Evolutionary conservation across 1,140 invertebrate species (phyloP).

Genomic region (Atta cephalotes): DNA sequence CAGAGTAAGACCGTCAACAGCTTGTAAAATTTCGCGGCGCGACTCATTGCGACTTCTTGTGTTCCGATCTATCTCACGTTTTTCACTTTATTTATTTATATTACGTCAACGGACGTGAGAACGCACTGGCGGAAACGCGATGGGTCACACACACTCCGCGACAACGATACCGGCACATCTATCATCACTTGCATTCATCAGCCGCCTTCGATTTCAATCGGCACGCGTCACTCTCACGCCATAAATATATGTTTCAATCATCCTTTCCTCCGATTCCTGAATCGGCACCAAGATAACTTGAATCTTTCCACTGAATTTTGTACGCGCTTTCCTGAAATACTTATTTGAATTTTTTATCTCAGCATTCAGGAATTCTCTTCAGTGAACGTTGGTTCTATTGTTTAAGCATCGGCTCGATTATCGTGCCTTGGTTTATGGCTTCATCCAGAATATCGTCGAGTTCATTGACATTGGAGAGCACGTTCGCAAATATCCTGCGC

Average conservation of each 20-base stretch:
- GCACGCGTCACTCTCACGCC: slow-evolving; percentile 60
- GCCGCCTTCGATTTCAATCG: slow-evolving; percentile 68
- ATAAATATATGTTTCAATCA: slow-evolving; percentile 1
- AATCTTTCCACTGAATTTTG: not conserved
- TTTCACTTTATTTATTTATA: slow-evolving; percentile 30
- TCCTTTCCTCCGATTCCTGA: not conserved
- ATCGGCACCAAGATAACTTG: not conserved
- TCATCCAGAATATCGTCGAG: not conserved
- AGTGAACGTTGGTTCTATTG: not conserved
- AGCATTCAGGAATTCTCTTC: not conserved
- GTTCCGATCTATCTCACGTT: slow-evolving; percentile 7
- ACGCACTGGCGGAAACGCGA: slow-evolving; percentile 44
- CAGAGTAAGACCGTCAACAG: slow-evolving; percentile 63
- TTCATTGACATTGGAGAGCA: slow-evolving; percentile 23
- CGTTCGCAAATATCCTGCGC: not conserved
- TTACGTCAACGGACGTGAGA: slow-evolving; percentile 1
- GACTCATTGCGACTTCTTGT: slow-evolving; percentile 40
- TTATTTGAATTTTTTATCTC: not conserved
- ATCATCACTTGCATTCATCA: slow-evolving; percentile 82
- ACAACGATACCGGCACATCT: slow-evolving; percentile 74
- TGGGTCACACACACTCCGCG: slow-evolving; percentile 52
- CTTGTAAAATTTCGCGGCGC: not conserved
- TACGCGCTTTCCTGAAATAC: not conserved
- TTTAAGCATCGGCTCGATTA: not conserved
- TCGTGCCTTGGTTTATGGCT: not conserved